A percentile compares a stretch with the other conserved stretches of the same genome.
Conservation (phyloP, 2,797 vertebrate species). For the Phoeniculus purpureus region DNA sequence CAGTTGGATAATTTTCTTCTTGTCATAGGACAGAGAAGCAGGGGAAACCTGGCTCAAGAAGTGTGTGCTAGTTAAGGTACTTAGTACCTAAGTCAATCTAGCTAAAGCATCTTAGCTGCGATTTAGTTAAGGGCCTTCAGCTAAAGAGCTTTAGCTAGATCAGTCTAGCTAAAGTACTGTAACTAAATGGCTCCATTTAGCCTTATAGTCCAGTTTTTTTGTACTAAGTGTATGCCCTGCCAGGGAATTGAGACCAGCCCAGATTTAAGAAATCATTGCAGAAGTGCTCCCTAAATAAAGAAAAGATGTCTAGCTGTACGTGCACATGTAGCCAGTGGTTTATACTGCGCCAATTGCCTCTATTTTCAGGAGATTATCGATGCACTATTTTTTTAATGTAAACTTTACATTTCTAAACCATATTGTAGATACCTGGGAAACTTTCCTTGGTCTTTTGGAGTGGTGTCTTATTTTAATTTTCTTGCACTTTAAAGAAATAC, state of each 20-base stretch:
- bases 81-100: slow-evolving; percentile 51
- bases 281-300: neutral
- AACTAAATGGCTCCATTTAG: slow-evolving; percentile 18
- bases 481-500: slow-evolving; percentile 12
- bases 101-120: slow-evolving; percentile 52
- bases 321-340: neutral
- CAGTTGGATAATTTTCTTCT: neutral
- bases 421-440: neutral
- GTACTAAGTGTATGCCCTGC: neutral
- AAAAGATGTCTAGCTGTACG: neutral
- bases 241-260: neutral
- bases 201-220: neutral
- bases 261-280: neutral
- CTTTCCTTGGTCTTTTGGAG: neutral
- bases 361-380: neutral
- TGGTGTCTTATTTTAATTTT: neutral
- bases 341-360: neutral
- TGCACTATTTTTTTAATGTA: neutral
- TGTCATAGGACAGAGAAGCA: neutral
- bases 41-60: neutral
- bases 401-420: neutral
- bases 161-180: slow-evolving; percentile 27
- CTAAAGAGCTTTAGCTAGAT: slow-evolving; percentile 56
- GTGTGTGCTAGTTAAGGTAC: slow-evolving; percentile 18
- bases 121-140: slow-evolving; percentile 36